These are phyloP conservation scores for Abscondita cerata DNA, from an alignment of 2,888 invertebrate genomes.

Conservation along the genomic window DNA sequence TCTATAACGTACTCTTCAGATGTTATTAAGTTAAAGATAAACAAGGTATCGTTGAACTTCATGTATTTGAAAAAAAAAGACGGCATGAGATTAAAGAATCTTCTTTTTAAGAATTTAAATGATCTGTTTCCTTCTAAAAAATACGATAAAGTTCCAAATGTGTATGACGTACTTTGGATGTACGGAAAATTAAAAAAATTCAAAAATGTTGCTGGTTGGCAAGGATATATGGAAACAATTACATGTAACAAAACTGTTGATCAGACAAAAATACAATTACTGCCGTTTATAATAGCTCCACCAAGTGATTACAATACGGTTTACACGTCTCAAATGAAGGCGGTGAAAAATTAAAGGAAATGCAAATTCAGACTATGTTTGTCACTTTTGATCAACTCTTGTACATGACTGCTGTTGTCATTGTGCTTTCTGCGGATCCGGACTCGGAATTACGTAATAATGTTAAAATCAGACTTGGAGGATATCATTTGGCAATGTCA, in stretches of 20 bases:
- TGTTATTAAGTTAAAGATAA: background rate
- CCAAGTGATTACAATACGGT: background rate
- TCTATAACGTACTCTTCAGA: background rate
- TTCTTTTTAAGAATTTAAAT: background rate
- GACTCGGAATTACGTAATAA: no score
- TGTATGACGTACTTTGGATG: background rate
- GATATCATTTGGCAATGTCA: no score
- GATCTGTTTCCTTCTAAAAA: background rate
- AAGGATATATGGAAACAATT: background rate
- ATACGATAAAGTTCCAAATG: background rate
- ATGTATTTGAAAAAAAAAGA: background rate
- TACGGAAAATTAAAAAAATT: background rate
- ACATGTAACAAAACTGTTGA: background rate
- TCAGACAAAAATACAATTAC: background rate
- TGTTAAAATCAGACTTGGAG: no score
- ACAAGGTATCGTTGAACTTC: background rate
- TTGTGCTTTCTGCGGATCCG: no score
- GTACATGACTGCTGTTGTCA: background rate
- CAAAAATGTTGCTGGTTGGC: background rate
- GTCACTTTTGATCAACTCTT: slow-evolving; percentile 4
- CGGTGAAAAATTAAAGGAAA: background rate
- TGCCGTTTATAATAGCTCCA: background rate
- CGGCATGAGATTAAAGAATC: background rate
- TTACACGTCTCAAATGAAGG: background rate
- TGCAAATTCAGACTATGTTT: background rate